Conservation (phyloP, 2,888 invertebrate species). For the Amaurobius ferox region DNA sequence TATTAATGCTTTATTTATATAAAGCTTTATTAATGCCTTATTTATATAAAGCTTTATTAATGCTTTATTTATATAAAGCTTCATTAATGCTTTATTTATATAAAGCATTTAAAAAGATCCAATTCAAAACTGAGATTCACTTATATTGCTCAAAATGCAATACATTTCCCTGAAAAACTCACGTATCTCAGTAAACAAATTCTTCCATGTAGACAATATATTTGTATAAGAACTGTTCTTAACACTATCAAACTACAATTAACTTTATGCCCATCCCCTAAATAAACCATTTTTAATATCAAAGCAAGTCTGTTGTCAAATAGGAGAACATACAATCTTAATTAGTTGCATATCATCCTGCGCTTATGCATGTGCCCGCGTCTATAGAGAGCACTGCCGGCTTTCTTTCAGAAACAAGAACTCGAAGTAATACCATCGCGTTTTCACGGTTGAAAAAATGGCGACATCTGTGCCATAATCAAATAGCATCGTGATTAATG, state of each 20-base stretch:
- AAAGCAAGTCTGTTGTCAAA: background rate
- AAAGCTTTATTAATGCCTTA: too few relatives aligned
- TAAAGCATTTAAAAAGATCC: too few relatives aligned
- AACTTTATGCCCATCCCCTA: background rate
- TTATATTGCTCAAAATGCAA: too few relatives aligned
- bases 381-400: background rate
- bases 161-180: too few relatives aligned
- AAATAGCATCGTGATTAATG: conserved; percentile 11
- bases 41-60: too few relatives aligned
- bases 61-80: too few relatives aligned
- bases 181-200: too few relatives aligned
- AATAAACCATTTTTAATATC: background rate
- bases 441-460: conserved; percentile 14
- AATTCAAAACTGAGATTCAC: too few relatives aligned
- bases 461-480: conserved; percentile 9
- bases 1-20: too few relatives aligned
- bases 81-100: too few relatives aligned
- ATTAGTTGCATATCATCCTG: conserved; percentile 5
- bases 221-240: too few relatives aligned
- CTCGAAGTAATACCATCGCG: background rate
- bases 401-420: background rate
- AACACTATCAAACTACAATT: background rate
- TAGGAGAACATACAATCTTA: conserved; percentile 14
- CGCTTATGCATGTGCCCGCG: background rate
- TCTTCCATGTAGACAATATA: too few relatives aligned